A percentile compares a stretch with the other conserved stretches of the same genome.
These are phyloP conservation scores for Bombus huntii DNA, from an alignment of 1,140 invertebrate genomes.

Conservation along the genomic window DNA sequence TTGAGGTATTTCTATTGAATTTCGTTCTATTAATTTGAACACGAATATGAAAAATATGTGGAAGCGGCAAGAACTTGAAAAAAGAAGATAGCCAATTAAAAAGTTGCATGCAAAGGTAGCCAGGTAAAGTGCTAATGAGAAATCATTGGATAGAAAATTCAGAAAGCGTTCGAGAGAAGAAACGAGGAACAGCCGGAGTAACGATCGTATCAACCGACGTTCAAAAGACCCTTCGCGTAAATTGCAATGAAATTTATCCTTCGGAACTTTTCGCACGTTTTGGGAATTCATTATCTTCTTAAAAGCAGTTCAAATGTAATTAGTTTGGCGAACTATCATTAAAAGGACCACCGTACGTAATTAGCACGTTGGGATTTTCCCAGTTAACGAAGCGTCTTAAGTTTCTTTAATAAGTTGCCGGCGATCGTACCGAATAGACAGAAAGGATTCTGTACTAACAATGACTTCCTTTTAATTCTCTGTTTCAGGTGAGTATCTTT, in stretches of 20 bases:
- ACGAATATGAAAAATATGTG: background rate
- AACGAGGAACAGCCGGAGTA: background rate
- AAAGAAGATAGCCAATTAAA: background rate
- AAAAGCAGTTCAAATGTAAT: constrained; percentile 36
- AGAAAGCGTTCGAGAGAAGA: background rate
- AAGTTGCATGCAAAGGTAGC: background rate
- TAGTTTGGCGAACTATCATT: constrained; percentile 30
- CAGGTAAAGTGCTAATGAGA: background rate
- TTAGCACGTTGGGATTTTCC: constrained; percentile 31
- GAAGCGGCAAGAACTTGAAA: no score
- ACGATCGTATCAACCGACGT: background rate
- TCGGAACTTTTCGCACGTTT: constrained; percentile 19
- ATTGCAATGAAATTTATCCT: constrained; percentile 12
- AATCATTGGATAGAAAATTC: background rate
- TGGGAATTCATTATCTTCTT: constrained; percentile 32
- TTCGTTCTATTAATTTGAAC: no score
- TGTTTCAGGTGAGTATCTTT: constrained; percentile 42
- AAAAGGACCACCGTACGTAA: constrained; percentile 17
- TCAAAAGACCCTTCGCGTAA: background rate
- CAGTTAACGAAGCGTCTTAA: constrained; percentile 38
- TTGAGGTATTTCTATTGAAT: no score
- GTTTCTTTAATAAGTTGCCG: constrained; percentile 18
- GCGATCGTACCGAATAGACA: background rate
- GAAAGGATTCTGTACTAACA: background rate
- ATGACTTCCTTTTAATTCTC: constrained; percentile 25